Evolutionary conservation across 2,113 vertebrate genomes (phyloP), one percentile per base, ranked within the genome.

Genomic region (Daphoenositta chrysoptera): DNA sequence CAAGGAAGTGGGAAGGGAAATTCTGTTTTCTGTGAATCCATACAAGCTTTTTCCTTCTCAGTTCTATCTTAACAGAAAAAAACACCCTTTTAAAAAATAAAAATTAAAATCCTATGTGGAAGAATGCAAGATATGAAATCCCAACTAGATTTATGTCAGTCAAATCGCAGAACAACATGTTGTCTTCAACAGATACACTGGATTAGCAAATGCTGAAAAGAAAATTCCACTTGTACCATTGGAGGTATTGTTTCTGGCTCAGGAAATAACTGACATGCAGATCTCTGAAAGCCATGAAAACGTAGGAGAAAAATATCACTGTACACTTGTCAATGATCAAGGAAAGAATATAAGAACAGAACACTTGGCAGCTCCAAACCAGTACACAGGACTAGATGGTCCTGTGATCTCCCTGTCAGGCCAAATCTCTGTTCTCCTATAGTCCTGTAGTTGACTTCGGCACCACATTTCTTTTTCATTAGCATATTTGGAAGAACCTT

Each of bases 381-480:
- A 48, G 10, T 10, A 9, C 24, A 6, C 0, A 0, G 30, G 39
- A 33, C 24, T 31, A 51, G 35, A 56, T 13, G 1, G 27, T 31
- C 14, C 56, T 82, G 86, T 39, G 22, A 53, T 78, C 44, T 82
- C 48, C 8, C 61, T 21, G n/a, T 28, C 57, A 44, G 44, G n/a
- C 14, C n/a, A 85, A 68, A 64, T 28, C 16, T 70, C 9, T 4
- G 10, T 48, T 10, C 56, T 72, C 54, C 16, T 28, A 39, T 13
- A 50, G 47, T 8, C 40, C 69, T 56, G 35, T 26, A 58, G 26
- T 4, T n/a, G 33, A 86, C 39, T 58, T 51, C 24, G 40, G 42
- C 39, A 58, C 7, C 23, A 20, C 13, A 24, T 37, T 82, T 77
- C 35, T 58, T 87, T 80, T 84, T 56, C 44, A 33, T 31, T 44